phyloP scores from a whole-genome alignment of 2,113 vertebrate species.

The Sardina pilchardus region DNA sequence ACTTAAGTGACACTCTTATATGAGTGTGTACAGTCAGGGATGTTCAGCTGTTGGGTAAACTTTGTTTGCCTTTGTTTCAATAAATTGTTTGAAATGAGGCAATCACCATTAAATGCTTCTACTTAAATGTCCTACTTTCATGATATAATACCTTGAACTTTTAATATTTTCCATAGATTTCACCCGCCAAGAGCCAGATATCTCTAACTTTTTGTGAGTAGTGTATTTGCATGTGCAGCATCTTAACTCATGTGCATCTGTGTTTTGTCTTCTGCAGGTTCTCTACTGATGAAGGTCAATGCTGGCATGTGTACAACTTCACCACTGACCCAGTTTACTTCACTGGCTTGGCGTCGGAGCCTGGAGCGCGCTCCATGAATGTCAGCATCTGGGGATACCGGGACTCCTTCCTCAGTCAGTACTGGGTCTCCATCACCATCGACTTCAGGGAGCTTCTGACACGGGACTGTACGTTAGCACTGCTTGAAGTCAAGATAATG shows the following conservation, averaged over 20 bases:
- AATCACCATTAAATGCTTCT: too few relatives aligned
- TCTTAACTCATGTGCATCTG: not conserved
- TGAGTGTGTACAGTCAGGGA: too few relatives aligned
- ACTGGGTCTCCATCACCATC: conserved; percentile 90
- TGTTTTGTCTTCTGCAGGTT: conserved; percentile 71
- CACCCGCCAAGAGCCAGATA: too few relatives aligned
- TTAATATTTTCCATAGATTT: too few relatives aligned
- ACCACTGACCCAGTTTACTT: conserved; percentile 81
- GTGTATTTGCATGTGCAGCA: not conserved
- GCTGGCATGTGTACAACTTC: conserved; percentile 84
- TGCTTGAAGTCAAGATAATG: not conserved
- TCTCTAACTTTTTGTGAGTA: too few relatives aligned
- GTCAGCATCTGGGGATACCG: conserved; percentile 92
- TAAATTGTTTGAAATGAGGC: too few relatives aligned
- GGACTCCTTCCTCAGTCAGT: conserved; percentile 68
- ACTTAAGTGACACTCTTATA: not conserved
- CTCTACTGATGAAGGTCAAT: conserved; percentile 92
- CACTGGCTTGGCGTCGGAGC: conserved; percentile 87
- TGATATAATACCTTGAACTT: too few relatives aligned
- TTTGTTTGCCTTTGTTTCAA: too few relatives aligned
- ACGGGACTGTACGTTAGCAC: conserved; percentile 79
- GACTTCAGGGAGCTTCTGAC: conserved; percentile 84
- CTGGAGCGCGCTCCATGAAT: conserved; percentile 88
- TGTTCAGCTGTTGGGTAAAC: too few relatives aligned
- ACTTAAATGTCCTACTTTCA: too few relatives aligned